A percentile compares a stretch with the other conserved stretches of the same genome.
These are phyloP conservation scores for Silurus meridionalis DNA, from an alignment of 2,113 vertebrate genomes.

Conservation along the genomic window DNA sequence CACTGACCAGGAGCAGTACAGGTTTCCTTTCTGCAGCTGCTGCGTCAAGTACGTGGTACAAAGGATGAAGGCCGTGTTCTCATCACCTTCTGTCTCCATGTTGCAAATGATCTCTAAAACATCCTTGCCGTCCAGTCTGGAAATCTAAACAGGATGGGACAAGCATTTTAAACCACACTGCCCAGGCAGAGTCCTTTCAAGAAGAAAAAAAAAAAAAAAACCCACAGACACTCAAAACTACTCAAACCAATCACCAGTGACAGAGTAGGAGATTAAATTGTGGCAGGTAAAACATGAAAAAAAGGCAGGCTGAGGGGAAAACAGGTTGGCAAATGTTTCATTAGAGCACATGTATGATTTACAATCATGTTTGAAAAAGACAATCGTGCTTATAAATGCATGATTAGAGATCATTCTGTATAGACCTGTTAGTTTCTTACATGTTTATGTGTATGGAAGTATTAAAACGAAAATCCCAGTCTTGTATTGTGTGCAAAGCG, in stretches of 20 bases:
- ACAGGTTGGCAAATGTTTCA: too few relatives aligned
- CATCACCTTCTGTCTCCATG: constrained; percentile 94
- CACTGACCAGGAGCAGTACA: constrained; percentile 91
- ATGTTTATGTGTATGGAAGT: neutral
- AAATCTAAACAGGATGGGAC: constrained; percentile 77
- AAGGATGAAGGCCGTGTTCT: constrained; percentile 91
- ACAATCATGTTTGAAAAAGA: too few relatives aligned
- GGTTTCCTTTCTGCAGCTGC: constrained; percentile 91
- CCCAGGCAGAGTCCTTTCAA: neutral
- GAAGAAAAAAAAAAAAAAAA: too few relatives aligned
- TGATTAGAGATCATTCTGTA: too few relatives aligned
- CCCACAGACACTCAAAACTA: neutral
- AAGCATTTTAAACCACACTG: neutral
- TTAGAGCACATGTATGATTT: too few relatives aligned
- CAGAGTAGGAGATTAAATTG: too few relatives aligned
- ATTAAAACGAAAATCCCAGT: neutral
- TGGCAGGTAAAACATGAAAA: too few relatives aligned
- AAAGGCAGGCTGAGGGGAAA: too few relatives aligned
- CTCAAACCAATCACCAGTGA: neutral
- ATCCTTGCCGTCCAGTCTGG: constrained; percentile 92
- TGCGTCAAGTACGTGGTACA: constrained; percentile 97
- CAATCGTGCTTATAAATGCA: too few relatives aligned
- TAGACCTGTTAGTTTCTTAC: neutral
- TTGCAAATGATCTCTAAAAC: constrained; percentile 94
- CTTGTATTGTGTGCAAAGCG: neutral